phyloP scores from a whole-genome alignment of 2,113 vertebrate genomes.

The Athene cunicularia region DNA sequence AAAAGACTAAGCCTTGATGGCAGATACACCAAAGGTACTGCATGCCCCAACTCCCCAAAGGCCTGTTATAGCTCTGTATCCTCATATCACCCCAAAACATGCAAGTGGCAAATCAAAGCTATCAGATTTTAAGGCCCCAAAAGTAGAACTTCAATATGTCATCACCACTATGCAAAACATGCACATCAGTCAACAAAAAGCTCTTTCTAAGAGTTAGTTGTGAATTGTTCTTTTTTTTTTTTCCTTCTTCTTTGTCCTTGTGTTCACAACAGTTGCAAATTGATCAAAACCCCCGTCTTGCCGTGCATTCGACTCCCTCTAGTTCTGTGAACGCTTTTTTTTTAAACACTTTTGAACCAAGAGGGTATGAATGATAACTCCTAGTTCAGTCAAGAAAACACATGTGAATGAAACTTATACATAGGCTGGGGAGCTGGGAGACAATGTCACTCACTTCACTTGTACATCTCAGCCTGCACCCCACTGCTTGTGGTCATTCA shows the following conservation, averaged over 20 bases:
- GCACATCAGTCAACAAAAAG: fast-evolving
- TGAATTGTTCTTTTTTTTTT: not conserved
- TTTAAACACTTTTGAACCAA: not conserved
- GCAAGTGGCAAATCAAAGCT: not conserved
- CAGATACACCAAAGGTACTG: not conserved
- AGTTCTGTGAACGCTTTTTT: not conserved
- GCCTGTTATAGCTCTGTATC: fast-evolving
- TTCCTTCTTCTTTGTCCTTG: not conserved
- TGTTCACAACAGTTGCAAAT: not conserved
- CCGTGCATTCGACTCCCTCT: fast-evolving
- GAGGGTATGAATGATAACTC: not conserved
- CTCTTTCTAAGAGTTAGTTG: not conserved
- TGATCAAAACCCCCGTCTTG: not conserved
- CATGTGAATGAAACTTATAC: not conserved
- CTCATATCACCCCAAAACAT: not conserved
- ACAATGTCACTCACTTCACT: not conserved
- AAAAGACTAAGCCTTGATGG: not conserved
- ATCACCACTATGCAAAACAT: not conserved
- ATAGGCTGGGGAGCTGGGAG: not conserved
- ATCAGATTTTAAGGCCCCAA: not conserved
- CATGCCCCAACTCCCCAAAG: not conserved
- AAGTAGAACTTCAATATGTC: not conserved
- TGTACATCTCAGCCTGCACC: not conserved
- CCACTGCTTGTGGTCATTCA: not conserved
- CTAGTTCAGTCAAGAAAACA: not conserved